Evolutionary conservation across 2,113 vertebrate genomes (phyloP).

Genomic region (Vombatus ursinus): DNA sequence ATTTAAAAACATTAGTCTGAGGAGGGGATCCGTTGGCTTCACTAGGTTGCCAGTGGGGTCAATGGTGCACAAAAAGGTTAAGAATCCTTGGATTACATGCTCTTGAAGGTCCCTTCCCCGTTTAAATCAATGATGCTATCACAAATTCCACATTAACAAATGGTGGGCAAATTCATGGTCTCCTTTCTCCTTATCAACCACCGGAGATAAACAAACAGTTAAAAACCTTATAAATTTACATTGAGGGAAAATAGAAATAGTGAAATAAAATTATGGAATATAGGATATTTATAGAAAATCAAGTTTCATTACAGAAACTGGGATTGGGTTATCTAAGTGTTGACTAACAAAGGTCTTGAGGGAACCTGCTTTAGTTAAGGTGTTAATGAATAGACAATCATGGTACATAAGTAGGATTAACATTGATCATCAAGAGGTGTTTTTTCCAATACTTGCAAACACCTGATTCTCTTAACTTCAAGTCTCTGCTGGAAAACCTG

Average conservation of each 20-base stretch:
- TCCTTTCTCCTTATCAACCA: not conserved
- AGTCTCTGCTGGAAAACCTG: not conserved
- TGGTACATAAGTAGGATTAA: not conserved
- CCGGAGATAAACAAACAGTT: not conserved
- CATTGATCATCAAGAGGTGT: not conserved
- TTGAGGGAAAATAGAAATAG: not conserved
- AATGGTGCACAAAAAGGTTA: not conserved
- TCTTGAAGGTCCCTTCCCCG: not conserved
- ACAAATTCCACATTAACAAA: no score
- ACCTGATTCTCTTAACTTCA: not conserved
- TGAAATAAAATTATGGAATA: not conserved
- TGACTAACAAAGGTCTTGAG: not conserved
- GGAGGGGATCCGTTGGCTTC: not conserved
- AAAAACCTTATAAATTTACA: not conserved
- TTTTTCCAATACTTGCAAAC: not conserved
- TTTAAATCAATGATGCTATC: no score
- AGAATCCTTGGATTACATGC: not conserved
- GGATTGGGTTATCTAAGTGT: not conserved
- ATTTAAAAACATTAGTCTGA: not conserved
- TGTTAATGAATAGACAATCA: not conserved
- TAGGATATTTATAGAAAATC: not conserved
- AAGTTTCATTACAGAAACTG: not conserved
- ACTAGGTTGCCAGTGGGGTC: not conserved
- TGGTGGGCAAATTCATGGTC: not conserved
- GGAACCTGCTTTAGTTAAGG: not conserved